Conservation (phyloP, 2,888 invertebrate genomes). For the Parochlus steinenii region DNA sequence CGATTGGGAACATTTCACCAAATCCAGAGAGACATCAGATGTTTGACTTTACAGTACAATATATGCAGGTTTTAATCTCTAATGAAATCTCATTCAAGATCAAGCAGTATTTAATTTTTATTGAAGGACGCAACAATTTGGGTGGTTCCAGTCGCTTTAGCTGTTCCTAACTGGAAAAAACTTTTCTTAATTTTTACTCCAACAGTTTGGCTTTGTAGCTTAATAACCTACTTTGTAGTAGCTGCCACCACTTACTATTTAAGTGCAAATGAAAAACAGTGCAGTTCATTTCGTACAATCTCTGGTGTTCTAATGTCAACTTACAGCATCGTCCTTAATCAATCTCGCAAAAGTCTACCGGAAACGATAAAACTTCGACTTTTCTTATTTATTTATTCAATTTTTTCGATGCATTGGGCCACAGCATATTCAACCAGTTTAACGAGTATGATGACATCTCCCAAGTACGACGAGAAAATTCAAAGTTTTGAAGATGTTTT, state of each 20-base stretch:
- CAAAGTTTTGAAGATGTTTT: constrained; percentile 6
- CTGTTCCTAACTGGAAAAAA: constrained; percentile 7
- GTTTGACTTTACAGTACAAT: constrained; percentile 12
- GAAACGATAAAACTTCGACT: not conserved
- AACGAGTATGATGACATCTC: constrained; percentile 5
- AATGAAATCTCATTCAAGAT: no score
- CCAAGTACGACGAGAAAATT: not conserved
- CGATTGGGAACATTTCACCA: constrained; percentile 6
- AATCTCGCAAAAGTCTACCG: not conserved
- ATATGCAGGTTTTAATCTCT: no score
- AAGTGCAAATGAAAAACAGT: no score
- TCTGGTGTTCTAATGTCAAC: no score
- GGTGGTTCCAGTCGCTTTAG: constrained; percentile 6
- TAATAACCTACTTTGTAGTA: constrained; percentile 2
- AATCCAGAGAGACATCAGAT: not conserved
- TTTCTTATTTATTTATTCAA: constrained; percentile 1
- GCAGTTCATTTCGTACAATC: not conserved
- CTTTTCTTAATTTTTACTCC: constrained; percentile 3
- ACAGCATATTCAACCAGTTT: constrained; percentile 4
- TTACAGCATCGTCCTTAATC: not conserved
- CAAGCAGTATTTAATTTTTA: no score
- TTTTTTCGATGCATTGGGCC: constrained; percentile 5
- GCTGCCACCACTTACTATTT: constrained; percentile 3
- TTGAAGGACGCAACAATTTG: constrained; percentile 7
- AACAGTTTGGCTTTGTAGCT: constrained; percentile 6